Base-by-base conservation (phyloP, 2,113 vertebrate genomes). In the Petroica traversi region DNA sequence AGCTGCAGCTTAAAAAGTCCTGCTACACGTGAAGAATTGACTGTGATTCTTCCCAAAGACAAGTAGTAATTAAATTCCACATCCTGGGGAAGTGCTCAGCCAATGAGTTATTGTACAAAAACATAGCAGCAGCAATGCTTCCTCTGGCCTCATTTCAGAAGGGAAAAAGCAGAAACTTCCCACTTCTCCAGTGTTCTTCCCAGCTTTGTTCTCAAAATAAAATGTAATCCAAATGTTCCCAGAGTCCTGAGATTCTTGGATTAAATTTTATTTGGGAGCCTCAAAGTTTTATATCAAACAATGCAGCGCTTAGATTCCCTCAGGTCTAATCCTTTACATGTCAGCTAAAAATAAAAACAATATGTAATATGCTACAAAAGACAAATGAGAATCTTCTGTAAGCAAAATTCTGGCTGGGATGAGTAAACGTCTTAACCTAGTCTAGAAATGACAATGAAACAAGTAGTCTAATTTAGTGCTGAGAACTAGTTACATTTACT, bases 161-260 rank as follows among this genome's bases (percentile, higher is more conserved):
- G 19, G 84, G 61, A 55, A 81, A 93, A 92, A 92, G 19, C 38
- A 84, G 14, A 6, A 78, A 40, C 23, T 82, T 89, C 34, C 75
- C 41, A 15, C 16, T 74, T 91, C 76, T 72, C 31, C 14, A 43
- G 64, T 29, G 29, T 8, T 62, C 38, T 85, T 96, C 66, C 84
- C 74, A 89, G 14, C 12, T 92, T 92, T 88, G 61, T 92, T 85
- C 71, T 89, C 82, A 89, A 94, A 89, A 95, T 74, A 94, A 89
- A 93, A 48, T 11, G 34, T 38, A 80, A 91, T 45, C 19, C 68
- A 6, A 59, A 10, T 45, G 43, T 66, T 71, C 26, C 20, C 31
- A 80, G 24, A 67, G n/a, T 25, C 19, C 40, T 89, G 40, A 58
- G 23, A 83, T 52, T 72, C 74, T 73, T 63, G 68, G 34, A 71